Base-by-base conservation (phyloP, 2,888 invertebrate genomes). In the Andrena fulva region DNA sequence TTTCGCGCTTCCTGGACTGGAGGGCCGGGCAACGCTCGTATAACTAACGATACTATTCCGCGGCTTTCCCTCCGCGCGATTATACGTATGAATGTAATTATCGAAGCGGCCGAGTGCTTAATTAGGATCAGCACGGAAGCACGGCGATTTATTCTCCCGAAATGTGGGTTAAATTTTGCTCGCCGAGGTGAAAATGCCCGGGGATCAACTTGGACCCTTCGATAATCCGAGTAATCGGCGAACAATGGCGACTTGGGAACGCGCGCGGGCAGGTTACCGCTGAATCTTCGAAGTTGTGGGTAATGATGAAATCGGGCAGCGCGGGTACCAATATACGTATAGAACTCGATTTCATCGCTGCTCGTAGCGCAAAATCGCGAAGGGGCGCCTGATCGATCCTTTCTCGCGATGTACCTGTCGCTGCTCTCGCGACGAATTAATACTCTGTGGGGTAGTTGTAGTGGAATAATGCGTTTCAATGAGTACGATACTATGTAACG, bases 61-160 rank as follows among this genome's bases (percentile, higher is more conserved):
- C 50, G 29, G 56, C 60, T 42, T 68, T 62, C 63, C 60, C 54
- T 52, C n/a, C 56, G 64, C 59, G 50, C 66, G 66, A 56, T 33
- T 68, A 29, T 68, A 62, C 62, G 54, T 63, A 62, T 62, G 35
- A 35, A 72, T 50, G 80, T 54, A 77, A 77, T 71, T 66, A 72
- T 77, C 71, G 68, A 59, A 33, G 27, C 68, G 70, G 48, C 62
- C 50, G 48, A 76, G 50, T 50, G 77, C 50, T 63, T 72, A 68
- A 77, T 80, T 77, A 77, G 77, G 72, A 77, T 76, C 52, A 50
- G 64, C 35, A 20, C 54, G n/a, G 42, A 68, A 67, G 77, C 42
- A 54, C 72, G 48, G 33, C 12, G 35, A 52, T 20, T 42, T 31
- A 50, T 42, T n/a, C 20, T 3, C 12, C 10, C 35, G 29, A 16